Base-by-base conservation (phyloP, 2,113 vertebrate genomes). In the Noctilio leporinus region DNA sequence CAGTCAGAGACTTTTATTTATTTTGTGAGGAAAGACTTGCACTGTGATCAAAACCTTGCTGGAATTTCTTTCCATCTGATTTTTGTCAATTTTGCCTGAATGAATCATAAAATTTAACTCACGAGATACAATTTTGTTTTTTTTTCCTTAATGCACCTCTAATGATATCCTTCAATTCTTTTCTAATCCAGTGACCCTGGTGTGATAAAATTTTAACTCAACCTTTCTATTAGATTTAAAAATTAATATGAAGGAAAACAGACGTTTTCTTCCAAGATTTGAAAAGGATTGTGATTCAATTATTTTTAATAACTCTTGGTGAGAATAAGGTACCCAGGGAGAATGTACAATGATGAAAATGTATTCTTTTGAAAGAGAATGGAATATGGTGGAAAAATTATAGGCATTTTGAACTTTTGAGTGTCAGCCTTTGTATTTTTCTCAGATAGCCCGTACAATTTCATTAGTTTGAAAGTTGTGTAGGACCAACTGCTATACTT, bases 1-100 rank as follows among this genome's bases (percentile, higher is more conserved):
- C n/a, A 81, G 91, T 77, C 82, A 87, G 86, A 67, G 70, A 45
- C 51, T 93, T 93, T 91, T 57, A 55, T 89, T 93, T 93, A 80
- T 89, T 95, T 87, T 84, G 80, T 24, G 80, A 96, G 72, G 70
- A 83, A 86, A 87, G 64, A 69, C n/a, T 93, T 84, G 70, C 22
- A 38, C 55, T 35, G 64, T 73, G 91, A 89, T 78, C 20, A 70
- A 75, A 96, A 86, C 47, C 82, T 89, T 83, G 88, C 35, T 65
- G 43, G 33, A 45, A 95, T 96, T 89, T 94, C 62, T 88, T 96
- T 96, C 96, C 96, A 76, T 97, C 97, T 97, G 97, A 89, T 92
- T 98, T 98, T 95, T 91, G 96, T 97, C 95, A 86, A 57, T 93
- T 93, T 97, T 93, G 40, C 89, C 93, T 95, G 69, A 94, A 93